These are phyloP conservation scores for Hylaeus volcanicus DNA, from an alignment of 1,140 invertebrate genomes.

Conservation along the genomic window DNA sequence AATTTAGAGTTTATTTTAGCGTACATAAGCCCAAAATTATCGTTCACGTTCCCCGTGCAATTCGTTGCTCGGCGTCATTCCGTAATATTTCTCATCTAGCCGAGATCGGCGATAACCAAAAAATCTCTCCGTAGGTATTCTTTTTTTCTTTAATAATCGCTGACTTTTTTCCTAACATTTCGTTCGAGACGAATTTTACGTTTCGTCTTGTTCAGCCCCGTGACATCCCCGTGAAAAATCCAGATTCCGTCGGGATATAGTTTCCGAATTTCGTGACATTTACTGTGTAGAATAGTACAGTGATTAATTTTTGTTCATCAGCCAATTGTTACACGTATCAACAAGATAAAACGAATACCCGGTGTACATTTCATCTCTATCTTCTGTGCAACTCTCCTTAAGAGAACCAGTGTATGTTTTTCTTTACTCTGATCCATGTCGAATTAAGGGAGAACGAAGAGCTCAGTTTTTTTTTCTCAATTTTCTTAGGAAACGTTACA, in stretches of 20 bases:
- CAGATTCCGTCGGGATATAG: neutral
- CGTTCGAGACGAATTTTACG: constrained; percentile 1
- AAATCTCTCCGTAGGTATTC: constrained; percentile 50
- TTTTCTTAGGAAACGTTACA: constrained; percentile 4
- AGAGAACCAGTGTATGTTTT: too few species aligned
- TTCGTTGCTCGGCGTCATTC: constrained; percentile 51
- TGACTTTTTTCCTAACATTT: constrained; percentile 30
- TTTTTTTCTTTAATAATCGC: constrained; percentile 41
- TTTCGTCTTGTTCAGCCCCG: neutral
- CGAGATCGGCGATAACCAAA: constrained; percentile 65
- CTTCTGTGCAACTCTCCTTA: neutral
- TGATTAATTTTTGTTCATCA: constrained; percentile 49
- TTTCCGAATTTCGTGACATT: constrained; percentile 37
- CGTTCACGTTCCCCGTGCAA: constrained; percentile 6
- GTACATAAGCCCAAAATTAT: constrained; percentile 41
- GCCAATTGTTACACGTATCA: constrained; percentile 50
- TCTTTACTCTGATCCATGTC: neutral
- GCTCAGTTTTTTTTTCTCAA: neutral
- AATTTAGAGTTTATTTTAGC: constrained; percentile 54
- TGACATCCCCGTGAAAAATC: neutral
- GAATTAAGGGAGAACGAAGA: neutral
- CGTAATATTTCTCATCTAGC: constrained; percentile 44
- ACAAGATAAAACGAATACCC: constrained; percentile 40
- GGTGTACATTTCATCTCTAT: neutral
- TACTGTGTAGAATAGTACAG: constrained; percentile 35